Evolutionary conservation across 2,888 invertebrate species (phyloP).

Genomic region (Ditylenchus weischeri): DNA sequence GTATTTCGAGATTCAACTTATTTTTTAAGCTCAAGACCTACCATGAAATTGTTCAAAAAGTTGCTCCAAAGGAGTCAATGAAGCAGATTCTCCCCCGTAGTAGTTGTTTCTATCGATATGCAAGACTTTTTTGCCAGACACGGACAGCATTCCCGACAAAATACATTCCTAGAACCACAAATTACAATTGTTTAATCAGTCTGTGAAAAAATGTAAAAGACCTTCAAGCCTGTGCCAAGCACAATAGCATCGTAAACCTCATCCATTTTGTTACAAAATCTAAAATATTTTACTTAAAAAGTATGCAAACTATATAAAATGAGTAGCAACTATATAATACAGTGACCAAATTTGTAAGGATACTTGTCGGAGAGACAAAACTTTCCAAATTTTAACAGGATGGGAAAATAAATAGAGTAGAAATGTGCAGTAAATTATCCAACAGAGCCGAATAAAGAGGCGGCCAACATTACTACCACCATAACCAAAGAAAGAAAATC

Average conservation of each 20-base stretch:
- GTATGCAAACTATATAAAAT: too few relatives aligned
- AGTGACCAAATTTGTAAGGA: too few relatives aligned
- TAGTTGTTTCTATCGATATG: conserved; percentile 99
- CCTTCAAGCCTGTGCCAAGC: conserved; percentile 93
- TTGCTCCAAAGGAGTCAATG: conserved; percentile 92
- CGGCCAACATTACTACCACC: too few relatives aligned
- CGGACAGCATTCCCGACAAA: conserved; percentile 96
- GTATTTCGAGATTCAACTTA: too few relatives aligned
- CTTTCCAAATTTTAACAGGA: too few relatives aligned
- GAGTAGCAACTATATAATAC: too few relatives aligned
- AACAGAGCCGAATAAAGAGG: too few relatives aligned
- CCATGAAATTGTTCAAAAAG: conserved; percentile 59
- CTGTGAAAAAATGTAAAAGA: conserved; percentile 39
- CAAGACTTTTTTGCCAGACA: conserved; percentile 94
- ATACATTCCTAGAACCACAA: conserved; percentile 77
- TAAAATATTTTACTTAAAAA: background rate
- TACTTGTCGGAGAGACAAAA: too few relatives aligned
- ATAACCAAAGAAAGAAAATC: too few relatives aligned
- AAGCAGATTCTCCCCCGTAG: conserved; percentile 99
- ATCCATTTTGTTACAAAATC: conserved; percentile 72
- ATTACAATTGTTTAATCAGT: background rate
- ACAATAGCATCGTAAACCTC: conserved; percentile 99
- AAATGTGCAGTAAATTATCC: too few relatives aligned
- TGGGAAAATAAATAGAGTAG: too few relatives aligned
- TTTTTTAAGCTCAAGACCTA: conserved; percentile 14